Evolutionary conservation across 2,888 invertebrate species (phyloP), one percentile per base, ranked within the genome.

Genomic region (Synanthedon vespiformis): DNA sequence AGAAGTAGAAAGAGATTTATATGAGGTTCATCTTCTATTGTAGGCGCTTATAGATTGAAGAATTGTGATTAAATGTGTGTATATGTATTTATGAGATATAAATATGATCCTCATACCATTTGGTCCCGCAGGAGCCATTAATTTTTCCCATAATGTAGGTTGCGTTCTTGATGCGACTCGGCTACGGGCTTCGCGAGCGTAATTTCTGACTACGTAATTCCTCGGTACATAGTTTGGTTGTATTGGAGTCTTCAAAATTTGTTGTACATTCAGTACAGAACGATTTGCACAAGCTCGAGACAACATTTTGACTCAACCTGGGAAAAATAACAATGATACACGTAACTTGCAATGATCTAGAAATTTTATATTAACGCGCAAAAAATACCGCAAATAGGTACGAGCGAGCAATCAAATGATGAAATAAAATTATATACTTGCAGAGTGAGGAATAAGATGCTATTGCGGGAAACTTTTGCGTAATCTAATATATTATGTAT

Each of bases 51-150:
- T 34, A 34, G 22, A 22, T 22, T 22, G 22, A 22, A 22, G 5
- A 5, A 22, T 22, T 22, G 22, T 22, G 22, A 22, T 22, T 22
- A 22, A 22, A 34, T 34, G 10, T n/a, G n/a, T n/a, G n/a, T 34
- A 22, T 10, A 34, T 34, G 34, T n/a, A 2, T 22, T 1, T 22
- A 5, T 22, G 16, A 34, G 6, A 34, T 34, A 34, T 2, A 34
- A 8, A 34, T 34, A 10, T 34, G 34, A 34, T 10, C 2, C 0
- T 11, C 65, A 72, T 88, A 94, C 95, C 94, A 72, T 92, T 92
- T 58, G 92, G 92, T 54, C 92, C 90, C 52, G 95, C 92, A 47
- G 95, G 95, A 54, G 92, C 92, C 91, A 93, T 92, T 2, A 91
- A 82, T 55, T 85, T 89, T 71, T 96, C 94, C 69, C 92, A 91